Percentiles rank a stretch among this genome's conserved stretches.
Evolutionary conservation across 2,797 vertebrate species (phyloP).

Genomic region (Danio jaintianensis): DNA sequence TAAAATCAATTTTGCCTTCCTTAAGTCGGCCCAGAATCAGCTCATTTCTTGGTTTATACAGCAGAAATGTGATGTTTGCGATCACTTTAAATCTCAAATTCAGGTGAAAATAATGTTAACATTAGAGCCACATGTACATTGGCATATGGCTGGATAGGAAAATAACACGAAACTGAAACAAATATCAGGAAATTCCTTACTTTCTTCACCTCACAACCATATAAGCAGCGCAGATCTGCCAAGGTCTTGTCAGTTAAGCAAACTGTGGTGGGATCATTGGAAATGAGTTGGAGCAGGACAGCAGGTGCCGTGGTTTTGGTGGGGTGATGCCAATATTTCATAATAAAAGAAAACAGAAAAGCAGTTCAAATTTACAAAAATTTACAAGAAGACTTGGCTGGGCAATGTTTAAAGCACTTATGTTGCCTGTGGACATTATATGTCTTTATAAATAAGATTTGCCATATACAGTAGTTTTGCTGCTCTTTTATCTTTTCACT

Average conservation of each 20-base stretch:
- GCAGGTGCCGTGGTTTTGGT: constrained; percentile 25
- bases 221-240: constrained; percentile 9
- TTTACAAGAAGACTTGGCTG: background rate
- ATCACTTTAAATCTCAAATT: background rate
- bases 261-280: constrained; percentile 37
- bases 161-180: constrained; percentile 12
- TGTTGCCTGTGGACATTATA: background rate
- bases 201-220: constrained; percentile 31
- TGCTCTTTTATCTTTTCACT: too few relatives aligned
- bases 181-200: background rate
- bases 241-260: constrained; percentile 46
- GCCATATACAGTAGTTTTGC: background rate
- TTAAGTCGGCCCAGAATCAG: background rate
- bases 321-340: background rate
- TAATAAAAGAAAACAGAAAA: background rate
- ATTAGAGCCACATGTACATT: background rate
- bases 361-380: background rate
- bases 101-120: constrained; percentile 19
- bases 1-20: constrained; percentile 27
- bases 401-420: background rate
- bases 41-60: constrained; percentile 12
- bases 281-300: background rate
- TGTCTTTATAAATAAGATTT: background rate
- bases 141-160: background rate
- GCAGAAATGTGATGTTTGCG: constrained; percentile 9